Percentiles rank a stretch among this genome's conserved stretches.
Evolutionary conservation across 2,113 vertebrate genomes (phyloP).

Genomic region (Ceyx margarethae): DNA sequence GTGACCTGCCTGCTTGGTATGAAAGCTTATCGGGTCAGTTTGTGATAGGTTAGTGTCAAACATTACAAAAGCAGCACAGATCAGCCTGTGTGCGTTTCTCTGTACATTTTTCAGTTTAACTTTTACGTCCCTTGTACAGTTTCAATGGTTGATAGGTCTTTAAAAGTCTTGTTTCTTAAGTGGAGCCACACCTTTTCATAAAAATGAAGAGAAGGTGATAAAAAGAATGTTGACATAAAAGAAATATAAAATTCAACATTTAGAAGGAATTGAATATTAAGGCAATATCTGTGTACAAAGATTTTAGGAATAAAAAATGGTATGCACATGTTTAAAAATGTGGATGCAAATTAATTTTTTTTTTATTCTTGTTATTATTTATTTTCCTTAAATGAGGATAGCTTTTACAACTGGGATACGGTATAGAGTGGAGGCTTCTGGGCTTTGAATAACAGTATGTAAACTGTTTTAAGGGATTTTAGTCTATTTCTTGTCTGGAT

Average conservation of each 20-base stretch:
- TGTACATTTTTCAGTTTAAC: background rate
- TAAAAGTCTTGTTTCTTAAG: background rate
- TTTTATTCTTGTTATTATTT: background rate
- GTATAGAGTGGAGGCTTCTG: background rate
- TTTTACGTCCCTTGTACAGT: background rate
- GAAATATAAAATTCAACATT: background rate
- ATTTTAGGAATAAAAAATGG: background rate
- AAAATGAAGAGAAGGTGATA: background rate
- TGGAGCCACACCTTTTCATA: background rate
- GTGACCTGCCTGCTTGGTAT: conserved; percentile 8
- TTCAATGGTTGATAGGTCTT: background rate
- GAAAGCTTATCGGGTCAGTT: conserved; percentile 1
- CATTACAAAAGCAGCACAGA: background rate
- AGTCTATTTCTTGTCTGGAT: background rate
- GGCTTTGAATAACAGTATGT: background rate
- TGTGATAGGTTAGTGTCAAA: background rate
- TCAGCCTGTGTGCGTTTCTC: background rate
- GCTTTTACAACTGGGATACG: background rate
- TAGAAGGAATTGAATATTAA: background rate
- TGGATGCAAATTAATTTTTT: background rate
- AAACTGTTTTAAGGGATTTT: background rate
- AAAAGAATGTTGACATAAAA: background rate
- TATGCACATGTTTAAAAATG: background rate
- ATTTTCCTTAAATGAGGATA: background rate
- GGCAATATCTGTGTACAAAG: background rate